A percentile compares a stretch with the other conserved stretches of the same genome.
Conservation (phyloP, 2,888 invertebrate species). For the Drosophila kanekoi region DNA sequence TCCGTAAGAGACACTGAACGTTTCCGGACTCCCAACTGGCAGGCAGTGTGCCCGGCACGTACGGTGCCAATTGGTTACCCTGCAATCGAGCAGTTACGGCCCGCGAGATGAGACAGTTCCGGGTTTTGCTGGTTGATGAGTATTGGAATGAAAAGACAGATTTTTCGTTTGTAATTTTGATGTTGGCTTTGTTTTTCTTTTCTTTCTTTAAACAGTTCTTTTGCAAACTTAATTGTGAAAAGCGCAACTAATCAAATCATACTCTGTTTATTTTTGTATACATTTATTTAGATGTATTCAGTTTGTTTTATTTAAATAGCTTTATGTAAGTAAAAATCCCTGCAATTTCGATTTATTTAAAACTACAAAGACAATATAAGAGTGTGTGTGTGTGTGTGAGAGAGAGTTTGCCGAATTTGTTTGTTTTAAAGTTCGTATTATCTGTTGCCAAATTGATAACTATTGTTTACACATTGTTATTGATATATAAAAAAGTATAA, state of each 20-base stretch:
- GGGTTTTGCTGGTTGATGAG: too few relatives aligned
- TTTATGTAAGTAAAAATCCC: constrained; percentile 76
- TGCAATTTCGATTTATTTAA: constrained; percentile 82
- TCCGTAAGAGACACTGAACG: not conserved
- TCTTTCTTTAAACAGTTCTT: constrained; percentile 41
- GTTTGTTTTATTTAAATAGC: constrained; percentile 34
- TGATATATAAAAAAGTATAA: constrained; percentile 60
- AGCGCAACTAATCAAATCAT: constrained; percentile 37
- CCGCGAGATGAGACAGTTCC: too few relatives aligned
- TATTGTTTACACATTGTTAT: constrained; percentile 60
- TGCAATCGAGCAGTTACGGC: constrained; percentile 3
- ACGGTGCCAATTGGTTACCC: not conserved
- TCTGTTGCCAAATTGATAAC: constrained; percentile 63
- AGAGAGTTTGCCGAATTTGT: constrained; percentile 67
- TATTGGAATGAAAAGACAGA: constrained; percentile 1
- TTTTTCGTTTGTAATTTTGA: constrained; percentile 33
- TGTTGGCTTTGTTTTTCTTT: constrained; percentile 7
- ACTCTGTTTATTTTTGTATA: constrained; percentile 29
- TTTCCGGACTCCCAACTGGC: not conserved
- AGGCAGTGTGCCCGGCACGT: not conserved
- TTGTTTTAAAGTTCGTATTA: constrained; percentile 48
- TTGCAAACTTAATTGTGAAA: constrained; percentile 27
- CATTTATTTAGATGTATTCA: constrained; percentile 50
- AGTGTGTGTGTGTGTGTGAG: constrained; percentile 51
- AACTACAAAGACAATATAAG: constrained; percentile 57